Percentiles rank a stretch among this genome's conserved stretches.
Conservation (phyloP, 2,888 invertebrate species). For the Conchocele bisecta region DNA sequence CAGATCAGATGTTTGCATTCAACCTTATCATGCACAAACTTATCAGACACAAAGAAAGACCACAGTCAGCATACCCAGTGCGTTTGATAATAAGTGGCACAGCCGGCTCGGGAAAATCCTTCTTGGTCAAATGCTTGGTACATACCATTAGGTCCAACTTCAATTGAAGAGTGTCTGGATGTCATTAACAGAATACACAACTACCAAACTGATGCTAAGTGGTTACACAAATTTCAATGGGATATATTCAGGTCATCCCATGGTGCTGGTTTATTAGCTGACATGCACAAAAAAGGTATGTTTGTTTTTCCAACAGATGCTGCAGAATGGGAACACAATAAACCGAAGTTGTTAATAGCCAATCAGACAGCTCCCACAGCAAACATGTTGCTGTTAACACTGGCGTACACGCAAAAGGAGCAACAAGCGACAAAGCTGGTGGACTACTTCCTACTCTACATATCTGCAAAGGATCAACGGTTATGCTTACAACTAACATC, state of each 20-base stretch:
- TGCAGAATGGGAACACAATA: conserved; percentile 48
- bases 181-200: background rate
- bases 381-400: too few relatives aligned
- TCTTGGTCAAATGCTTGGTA: conserved; percentile 54
- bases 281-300: conserved; percentile 32
- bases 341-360: conserved; percentile 11
- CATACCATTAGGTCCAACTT: conserved; percentile 38
- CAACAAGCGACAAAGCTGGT: conserved; percentile 10
- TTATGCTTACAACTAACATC: conserved; percentile 43
- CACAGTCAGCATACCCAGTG: conserved; percentile 17
- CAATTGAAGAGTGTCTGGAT: conserved; percentile 36
- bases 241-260: conserved; percentile 12
- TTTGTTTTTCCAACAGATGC: conserved; percentile 49
- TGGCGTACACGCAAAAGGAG: conserved; percentile 24
- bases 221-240: conserved; percentile 50
- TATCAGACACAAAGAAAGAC: conserved; percentile 9
- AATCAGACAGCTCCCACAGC: conserved; percentile 43
- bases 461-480: conserved; percentile 22
- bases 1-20: conserved; percentile 53
- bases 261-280: conserved; percentile 19
- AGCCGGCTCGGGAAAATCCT: conserved; percentile 58
- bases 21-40: conserved; percentile 46
- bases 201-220: conserved; percentile 27
- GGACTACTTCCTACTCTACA: conserved; percentile 7
- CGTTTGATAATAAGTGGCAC: conserved; percentile 52